These are phyloP conservation scores for Brachionus angularis DNA, from an alignment of 1,140 invertebrate genomes.

Conservation along the genomic window DNA sequence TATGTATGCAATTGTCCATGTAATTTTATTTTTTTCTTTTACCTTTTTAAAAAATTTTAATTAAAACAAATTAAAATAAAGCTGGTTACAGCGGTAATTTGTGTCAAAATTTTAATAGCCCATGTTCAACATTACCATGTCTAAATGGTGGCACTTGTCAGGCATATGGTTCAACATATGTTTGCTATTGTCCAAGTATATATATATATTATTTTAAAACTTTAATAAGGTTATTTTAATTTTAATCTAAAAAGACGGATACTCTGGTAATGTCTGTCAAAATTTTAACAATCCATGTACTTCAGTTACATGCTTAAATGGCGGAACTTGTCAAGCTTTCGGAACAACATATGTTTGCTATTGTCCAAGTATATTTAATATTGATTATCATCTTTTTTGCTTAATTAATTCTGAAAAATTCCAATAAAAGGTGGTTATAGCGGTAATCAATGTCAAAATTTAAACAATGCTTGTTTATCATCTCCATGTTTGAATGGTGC, in stretches of 20 bases:
- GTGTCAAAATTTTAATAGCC: not conserved
- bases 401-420: not conserved
- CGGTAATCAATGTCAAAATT: too few species aligned
- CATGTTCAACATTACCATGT: not conserved
- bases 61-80: too few species aligned
- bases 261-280: not conserved
- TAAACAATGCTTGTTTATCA: not conserved
- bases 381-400: not conserved
- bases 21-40: not conserved
- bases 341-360: not conserved
- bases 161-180: not conserved
- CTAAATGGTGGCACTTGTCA: not conserved
- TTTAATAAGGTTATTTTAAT: too few species aligned
- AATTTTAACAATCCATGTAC: not conserved
- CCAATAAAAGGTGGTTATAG: not conserved
- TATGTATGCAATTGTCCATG: too few species aligned
- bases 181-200: not conserved
- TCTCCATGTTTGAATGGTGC: constrained; percentile 88
- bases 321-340: not conserved
- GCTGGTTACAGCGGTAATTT: not conserved
- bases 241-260: not conserved
- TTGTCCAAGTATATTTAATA: not conserved
- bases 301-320: not conserved
- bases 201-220: too few species aligned
- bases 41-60: not conserved